Base-by-base conservation (phyloP, 2,113 vertebrate genomes). In the Calypte anna region DNA sequence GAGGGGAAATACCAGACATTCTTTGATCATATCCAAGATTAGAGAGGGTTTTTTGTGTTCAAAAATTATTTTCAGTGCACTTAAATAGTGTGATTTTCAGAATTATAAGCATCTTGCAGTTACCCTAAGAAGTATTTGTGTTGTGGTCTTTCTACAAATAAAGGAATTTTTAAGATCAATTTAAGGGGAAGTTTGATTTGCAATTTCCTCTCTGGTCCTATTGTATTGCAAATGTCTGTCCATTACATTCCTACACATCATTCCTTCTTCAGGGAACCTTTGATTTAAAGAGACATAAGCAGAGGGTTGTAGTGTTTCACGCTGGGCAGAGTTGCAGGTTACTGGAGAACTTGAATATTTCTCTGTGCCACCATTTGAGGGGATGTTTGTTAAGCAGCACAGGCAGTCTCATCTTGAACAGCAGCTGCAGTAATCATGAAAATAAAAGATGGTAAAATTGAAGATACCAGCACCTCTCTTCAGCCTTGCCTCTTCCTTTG, bases 1-100 rank as follows among this genome's bases (percentile, higher is more conserved):
- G 48, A 7, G 22, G 11, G 18, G 31, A 93, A 85, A 55, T 21
- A 80, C 7, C n/a, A 76, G 73, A 19, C 0, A 0, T 74, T 80
- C 9, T 85, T 69, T 53, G 23, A 36, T 87, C 27, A 69, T 75
- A 58, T 64, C 6, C 7, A 82, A 85, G 82, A 69, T 54, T 9
- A 36, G 23, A 63, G 21, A 6, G 2, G 0, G 8, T 68, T 54
- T 68, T 87, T 70, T 3, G 1, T 68, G 5, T 40, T 27, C 62
- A 9, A 67, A 95, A 79, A 64, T 64, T 25, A n/a, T 57, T 91
- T 93, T 75, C 54, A 14, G 14, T 68, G 28, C 8, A 53, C 38
- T 76, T 73, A 76, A 88, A 22, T n/a, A 22, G 5, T 40, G 9
- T n/a, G 6, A 51, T 67, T 82, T 48, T 81, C 70, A 59, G 36